Percentiles rank a stretch among this genome's conserved stretches.
These are phyloP conservation scores for Agriotes lineatus DNA, from an alignment of 2,888 invertebrate species.

Conservation along the genomic window DNA sequence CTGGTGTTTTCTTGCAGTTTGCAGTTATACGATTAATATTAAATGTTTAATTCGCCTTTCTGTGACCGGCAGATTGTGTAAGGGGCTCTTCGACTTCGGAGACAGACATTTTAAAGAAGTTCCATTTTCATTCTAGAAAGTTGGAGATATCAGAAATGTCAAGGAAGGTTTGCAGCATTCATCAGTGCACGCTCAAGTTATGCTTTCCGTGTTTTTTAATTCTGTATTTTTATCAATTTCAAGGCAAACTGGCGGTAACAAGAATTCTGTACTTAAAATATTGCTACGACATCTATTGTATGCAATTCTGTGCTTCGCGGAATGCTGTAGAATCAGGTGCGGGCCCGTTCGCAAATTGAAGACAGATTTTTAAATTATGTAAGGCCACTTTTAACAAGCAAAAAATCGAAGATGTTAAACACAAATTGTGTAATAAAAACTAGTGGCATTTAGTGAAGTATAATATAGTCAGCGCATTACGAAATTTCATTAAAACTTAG, in stretches of 20 bases:
- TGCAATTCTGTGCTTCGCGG: slow-evolving; percentile 1
- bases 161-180: slow-evolving; percentile 51
- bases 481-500: slow-evolving; percentile 32
- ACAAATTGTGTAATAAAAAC: slow-evolving; percentile 49
- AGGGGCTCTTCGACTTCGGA: slow-evolving; percentile 16
- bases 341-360: slow-evolving; percentile 1
- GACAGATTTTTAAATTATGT: slow-evolving; percentile 14
- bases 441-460: slow-evolving; percentile 53
- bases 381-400: slow-evolving; percentile 3
- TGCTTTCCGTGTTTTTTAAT: slow-evolving; percentile 46
- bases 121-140: slow-evolving; percentile 50
- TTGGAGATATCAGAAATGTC: slow-evolving; percentile 49
- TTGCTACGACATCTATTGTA: slow-evolving; percentile 27
- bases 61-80: slow-evolving; percentile 26
- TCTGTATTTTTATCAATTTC: slow-evolving; percentile 44
- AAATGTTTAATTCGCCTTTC: no score
- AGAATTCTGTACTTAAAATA: slow-evolving; percentile 36
- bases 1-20: no score
- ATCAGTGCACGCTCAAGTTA: slow-evolving; percentile 46
- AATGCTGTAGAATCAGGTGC: not conserved
- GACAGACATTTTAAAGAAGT: slow-evolving; percentile 39
- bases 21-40: no score
- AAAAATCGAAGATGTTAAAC: slow-evolving; percentile 49
- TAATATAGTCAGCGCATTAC: slow-evolving; percentile 37
- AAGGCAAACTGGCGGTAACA: slow-evolving; percentile 46